Base-by-base conservation (phyloP, 2,797 vertebrate genomes). In the Karalla daura region DNA sequence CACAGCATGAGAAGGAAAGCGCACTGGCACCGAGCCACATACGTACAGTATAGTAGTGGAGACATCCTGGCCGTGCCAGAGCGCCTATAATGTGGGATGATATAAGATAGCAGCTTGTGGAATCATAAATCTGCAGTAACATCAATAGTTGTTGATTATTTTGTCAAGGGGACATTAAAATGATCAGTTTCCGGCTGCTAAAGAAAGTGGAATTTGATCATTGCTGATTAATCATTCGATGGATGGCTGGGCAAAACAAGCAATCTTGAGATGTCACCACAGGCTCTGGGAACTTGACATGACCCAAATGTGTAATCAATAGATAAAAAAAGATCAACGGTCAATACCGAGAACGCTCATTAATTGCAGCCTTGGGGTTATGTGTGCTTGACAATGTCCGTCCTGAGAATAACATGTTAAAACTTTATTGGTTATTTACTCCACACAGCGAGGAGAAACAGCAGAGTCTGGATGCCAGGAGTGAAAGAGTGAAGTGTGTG, bases 1-100 rank as follows among this genome's bases (percentile, higher is more conserved):
- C 88, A 69, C 88, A 89, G 86, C 86, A 69, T 78, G 88, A 78
- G 56, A 36, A 62, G 70, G 63, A 82, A 80, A 80, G 70, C 41
- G 68, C 23, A 18, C 4, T 87, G 88, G 86, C 81, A 32, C 39
- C 0, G 36, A 45, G 79, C 86, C 83, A 79, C 23, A 1, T 46
- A 72, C 49, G 25, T 74, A 55, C 64, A 43, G 47, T 32, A 64
- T 52, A 49, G 73, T 49, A 67, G 60, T 66, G 58, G 14, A 59
- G 7, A 13, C 5, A 40, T 25, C 40, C 37, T 44, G 39, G 52
- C 30, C 49, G 39, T 21, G 17, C 13, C 30, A 2, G 10, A 30
- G 4, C 10, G 47, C 15, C 33, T 59, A 54, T 35, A 0, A 63
- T 44, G 6, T 49, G 2, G 37, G 10, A 39, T 2, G 13, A 27